Base-by-base conservation (phyloP, 2,113 vertebrate species). In the Cryptotis parvus region DNA sequence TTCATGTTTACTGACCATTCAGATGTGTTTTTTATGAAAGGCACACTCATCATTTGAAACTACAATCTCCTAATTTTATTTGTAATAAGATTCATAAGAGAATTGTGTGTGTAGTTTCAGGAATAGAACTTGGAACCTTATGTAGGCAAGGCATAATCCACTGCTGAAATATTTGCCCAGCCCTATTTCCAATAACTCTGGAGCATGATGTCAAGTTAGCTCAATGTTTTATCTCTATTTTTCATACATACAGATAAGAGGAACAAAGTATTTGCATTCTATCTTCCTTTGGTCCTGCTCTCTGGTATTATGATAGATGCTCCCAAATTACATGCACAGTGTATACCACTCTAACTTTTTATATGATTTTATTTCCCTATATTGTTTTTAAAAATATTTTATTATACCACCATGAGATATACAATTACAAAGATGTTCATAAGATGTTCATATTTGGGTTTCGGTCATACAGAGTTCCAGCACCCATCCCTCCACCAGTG, bases 1-100 rank as follows among this genome's bases (percentile, higher is more conserved):
- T 75, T 84, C 81, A 55, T 18, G 8, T 69, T 33, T 72, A n/a
- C 31, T 84, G 37, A 77, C 82, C 45, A 77, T 76, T 81, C 26
- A 73, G 55, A 35, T 75, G n/a, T 41, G 9, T 86, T 55, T n/a
- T 78, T 85, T 43, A 68, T 55, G 10, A 73, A 72, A 11, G 72
- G 29, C 52, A 49, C 87, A 74, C 55, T 73, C 18, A 55, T 41
- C 76, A 69, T 91, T 73, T 61, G 26, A 94, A 90, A 85, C 24
- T 8, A 31, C 33, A 41, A 27, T 6, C 81, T 87, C 85, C 72
- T 31, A 31, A 31, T 68, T 68, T 68, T 68, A 58, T 58, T 58
- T 58, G 6, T 24, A 58, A 24, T 20, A 24, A 58, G 55, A 18
- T 24, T 58, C 18, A 58, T 18, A 58, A 58, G 24, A 22, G 9